Evolutionary conservation across 2,113 vertebrate genomes (phyloP).

Genomic region (Deroptyus accipitrinus): DNA sequence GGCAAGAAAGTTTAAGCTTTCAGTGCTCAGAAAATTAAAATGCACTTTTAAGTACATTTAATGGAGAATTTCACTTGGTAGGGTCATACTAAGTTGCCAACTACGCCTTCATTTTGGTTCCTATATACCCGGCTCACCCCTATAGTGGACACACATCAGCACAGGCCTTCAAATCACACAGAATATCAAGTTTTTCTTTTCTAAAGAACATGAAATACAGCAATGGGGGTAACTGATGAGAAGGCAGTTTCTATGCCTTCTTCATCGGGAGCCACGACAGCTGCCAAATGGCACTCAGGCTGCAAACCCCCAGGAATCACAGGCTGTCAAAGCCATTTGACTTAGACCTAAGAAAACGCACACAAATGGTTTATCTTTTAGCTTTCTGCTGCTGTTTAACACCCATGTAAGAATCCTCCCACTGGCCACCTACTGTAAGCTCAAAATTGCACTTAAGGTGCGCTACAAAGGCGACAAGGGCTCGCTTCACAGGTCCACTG

Average conservation of each 20-base stretch:
- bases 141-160: neutral
- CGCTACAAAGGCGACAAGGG: rapidly evolving
- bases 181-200: rapidly evolving
- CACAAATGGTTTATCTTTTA: rapidly evolving
- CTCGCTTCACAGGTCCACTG: rapidly evolving
- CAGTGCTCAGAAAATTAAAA: neutral
- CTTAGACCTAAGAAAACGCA: rapidly evolving
- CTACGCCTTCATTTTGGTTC: neutral
- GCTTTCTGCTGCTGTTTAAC: neutral
- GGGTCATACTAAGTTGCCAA: neutral
- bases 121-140: neutral
- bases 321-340: rapidly evolving
- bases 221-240: rapidly evolving
- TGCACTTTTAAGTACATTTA: neutral
- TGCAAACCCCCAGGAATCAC: neutral
- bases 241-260: rapidly evolving
- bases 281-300: rapidly evolving
- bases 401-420: neutral
- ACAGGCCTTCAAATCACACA: neutral
- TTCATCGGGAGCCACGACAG: neutral
- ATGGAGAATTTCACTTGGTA: neutral
- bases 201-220: neutral
- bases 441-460: rapidly evolving
- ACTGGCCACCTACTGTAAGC: rapidly evolving
- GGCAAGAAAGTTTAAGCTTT: neutral